A percentile compares a stretch with the other conserved stretches of the same genome.
Evolutionary conservation across 2,797 vertebrate species (phyloP).

Genomic region (Poeciliopsis gracilis): DNA sequence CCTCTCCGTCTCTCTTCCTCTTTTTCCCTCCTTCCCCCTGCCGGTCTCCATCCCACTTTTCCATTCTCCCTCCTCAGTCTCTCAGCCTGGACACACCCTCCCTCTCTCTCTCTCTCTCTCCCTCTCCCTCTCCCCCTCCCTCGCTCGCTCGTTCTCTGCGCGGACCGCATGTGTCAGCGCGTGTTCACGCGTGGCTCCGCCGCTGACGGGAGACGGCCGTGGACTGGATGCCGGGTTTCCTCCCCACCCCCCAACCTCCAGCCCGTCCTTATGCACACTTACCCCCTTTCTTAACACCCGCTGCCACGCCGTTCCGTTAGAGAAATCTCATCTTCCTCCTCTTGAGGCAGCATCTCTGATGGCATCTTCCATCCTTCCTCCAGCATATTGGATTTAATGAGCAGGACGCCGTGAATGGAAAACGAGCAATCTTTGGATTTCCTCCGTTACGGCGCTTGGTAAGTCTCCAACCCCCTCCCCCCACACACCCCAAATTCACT

Average conservation of each 20-base stretch:
- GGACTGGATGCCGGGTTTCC: constrained; percentile 70
- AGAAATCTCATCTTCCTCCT: constrained; percentile 61
- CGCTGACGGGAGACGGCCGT: constrained; percentile 70
- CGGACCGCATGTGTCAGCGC: constrained; percentile 63
- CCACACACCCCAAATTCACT: constrained; percentile 38
- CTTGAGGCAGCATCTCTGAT: constrained; percentile 63
- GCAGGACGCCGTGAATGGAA: constrained; percentile 73
- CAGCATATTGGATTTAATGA: constrained; percentile 83
- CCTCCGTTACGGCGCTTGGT: constrained; percentile 72
- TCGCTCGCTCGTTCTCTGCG: constrained; percentile 34
- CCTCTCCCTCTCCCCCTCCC: constrained; percentile 36
- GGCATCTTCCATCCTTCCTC: constrained; percentile 72
- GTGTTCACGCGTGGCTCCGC: constrained; percentile 59
- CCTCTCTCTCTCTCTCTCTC: constrained; percentile 44
- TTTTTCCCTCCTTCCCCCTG: constrained; percentile 59
- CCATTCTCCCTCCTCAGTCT: constrained; percentile 49
- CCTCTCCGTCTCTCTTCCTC: constrained; percentile 48
- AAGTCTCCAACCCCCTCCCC: constrained; percentile 51
- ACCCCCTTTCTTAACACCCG: constrained; percentile 54
- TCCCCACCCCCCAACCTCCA: neutral
- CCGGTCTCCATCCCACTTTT: constrained; percentile 66
- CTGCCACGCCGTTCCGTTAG: constrained; percentile 48
- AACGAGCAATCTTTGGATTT: constrained; percentile 69
- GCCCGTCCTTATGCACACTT: constrained; percentile 48
- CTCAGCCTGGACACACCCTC: constrained; percentile 61